phyloP scores from a whole-genome alignment of 2,888 invertebrate species.

The Rotaria magnacalcarata region DNA sequence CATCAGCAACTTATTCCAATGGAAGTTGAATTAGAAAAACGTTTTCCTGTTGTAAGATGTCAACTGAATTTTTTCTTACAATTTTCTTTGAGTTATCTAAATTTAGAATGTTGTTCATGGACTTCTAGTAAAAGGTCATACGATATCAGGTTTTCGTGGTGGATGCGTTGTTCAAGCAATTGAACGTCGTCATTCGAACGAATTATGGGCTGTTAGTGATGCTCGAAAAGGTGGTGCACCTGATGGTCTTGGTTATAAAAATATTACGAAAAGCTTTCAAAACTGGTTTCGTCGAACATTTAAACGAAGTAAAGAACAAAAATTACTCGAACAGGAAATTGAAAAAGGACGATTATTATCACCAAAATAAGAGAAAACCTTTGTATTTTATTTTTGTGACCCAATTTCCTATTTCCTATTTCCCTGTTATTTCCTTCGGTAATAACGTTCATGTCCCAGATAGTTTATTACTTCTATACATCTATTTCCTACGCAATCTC shows the following conservation, averaged over 20 bases:
- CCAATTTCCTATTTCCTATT: too few species aligned
- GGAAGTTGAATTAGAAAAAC: conserved; percentile 42
- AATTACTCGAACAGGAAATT: neutral
- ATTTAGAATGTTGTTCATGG: conserved; percentile 12
- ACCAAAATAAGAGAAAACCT: neutral
- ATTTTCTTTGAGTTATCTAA: neutral
- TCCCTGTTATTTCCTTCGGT: too few species aligned
- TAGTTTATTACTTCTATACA: too few species aligned
- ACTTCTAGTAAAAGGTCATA: neutral
- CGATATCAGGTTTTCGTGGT: conserved; percentile 23
- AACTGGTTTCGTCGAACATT: conserved; percentile 14
- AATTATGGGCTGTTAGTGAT: conserved; percentile 43
- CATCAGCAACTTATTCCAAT: conserved; percentile 45
- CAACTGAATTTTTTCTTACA: neutral
- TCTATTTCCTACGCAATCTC: too few species aligned
- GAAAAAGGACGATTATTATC: conserved; percentile 14
- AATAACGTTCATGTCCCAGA: too few species aligned
- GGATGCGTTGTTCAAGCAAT: conserved; percentile 44
- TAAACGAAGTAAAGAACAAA: conserved; percentile 10
- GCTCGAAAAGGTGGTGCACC: conserved; percentile 45
- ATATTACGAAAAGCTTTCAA: neutral
- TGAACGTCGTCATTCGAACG: conserved; percentile 3
- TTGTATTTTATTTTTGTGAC: neutral
- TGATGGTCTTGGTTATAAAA: conserved; percentile 38
- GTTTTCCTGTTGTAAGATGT: conserved; percentile 35